Evolutionary conservation across 1,140 invertebrate genomes (phyloP).

Genomic region (Ridgeia piscesae): DNA sequence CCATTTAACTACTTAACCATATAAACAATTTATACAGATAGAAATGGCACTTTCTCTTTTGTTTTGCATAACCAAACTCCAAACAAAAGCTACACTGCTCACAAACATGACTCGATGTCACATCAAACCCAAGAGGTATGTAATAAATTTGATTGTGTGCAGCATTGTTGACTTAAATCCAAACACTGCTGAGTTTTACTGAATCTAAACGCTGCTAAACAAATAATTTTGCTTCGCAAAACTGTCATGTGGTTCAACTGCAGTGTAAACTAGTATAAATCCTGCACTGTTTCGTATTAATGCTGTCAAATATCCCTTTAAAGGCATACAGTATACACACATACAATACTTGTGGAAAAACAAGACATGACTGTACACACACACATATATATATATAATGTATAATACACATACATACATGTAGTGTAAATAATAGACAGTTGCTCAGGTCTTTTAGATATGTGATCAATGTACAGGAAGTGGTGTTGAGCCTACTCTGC

Average conservation of each 20-base stretch:
- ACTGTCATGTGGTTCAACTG: not conserved
- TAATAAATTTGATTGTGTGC: not conserved
- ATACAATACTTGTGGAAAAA: too few relatives aligned
- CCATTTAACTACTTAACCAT: not conserved
- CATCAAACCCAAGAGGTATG: not conserved
- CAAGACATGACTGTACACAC: too few relatives aligned
- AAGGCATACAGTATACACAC: too few relatives aligned
- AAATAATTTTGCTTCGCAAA: not conserved
- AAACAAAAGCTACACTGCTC: not conserved
- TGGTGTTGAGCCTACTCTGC: not conserved
- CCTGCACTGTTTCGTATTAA: not conserved
- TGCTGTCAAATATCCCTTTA: too few relatives aligned
- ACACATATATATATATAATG: too few relatives aligned
- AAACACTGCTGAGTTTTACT: not conserved
- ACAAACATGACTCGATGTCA: not conserved
- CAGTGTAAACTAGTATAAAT: not conserved
- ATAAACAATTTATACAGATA: not conserved
- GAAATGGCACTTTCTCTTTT: not conserved
- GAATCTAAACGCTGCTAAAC: not conserved
- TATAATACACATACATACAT: too few relatives aligned
- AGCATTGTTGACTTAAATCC: not conserved
- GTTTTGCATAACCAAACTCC: not conserved
- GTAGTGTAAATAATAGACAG: too few relatives aligned
- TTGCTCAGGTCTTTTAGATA: too few relatives aligned
- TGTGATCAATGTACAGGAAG: too few relatives aligned